These are phyloP conservation scores for Parasteatoda lunata DNA, from an alignment of 2,888 invertebrate species.

Conservation along the genomic window DNA sequence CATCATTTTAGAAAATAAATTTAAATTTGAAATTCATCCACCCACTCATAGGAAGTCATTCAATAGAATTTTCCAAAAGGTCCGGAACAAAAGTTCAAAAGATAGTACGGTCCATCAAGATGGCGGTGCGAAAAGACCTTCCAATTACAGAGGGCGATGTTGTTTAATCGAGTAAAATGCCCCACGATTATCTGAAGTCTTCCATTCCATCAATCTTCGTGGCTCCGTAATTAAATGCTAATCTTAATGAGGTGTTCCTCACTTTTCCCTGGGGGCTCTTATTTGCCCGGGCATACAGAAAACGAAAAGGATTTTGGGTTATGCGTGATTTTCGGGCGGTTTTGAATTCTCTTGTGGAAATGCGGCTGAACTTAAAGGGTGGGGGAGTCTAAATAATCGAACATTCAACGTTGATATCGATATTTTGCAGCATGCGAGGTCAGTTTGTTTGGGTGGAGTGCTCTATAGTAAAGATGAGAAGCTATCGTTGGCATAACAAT, in stretches of 20 bases:
- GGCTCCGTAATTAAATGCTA: constrained; percentile 64
- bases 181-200: constrained; percentile 55
- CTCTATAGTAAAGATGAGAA: neutral
- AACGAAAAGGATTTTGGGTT: constrained; percentile 75
- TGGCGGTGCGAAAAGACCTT: constrained; percentile 36
- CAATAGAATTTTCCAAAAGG: neutral
- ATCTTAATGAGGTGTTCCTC: constrained; percentile 62
- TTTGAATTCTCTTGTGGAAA: constrained; percentile 79
- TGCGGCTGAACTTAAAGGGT: constrained; percentile 82
- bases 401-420: constrained; percentile 18
- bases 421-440: neutral
- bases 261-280: constrained; percentile 32
- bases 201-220: constrained; percentile 51
- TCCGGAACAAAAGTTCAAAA: neutral
- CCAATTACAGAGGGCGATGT: constrained; percentile 57
- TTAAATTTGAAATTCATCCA: no score
- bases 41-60: neutral
- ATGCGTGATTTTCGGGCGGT: constrained; percentile 77
- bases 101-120: constrained; percentile 32
- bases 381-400: constrained; percentile 24
- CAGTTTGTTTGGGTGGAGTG: constrained; percentile 11
- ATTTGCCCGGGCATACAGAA: constrained; percentile 10
- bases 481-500: no score
- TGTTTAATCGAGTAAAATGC: constrained; percentile 65
- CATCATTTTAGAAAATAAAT: no score